Base-by-base conservation (phyloP, 2,113 vertebrate species). In the Labeo rohita region DNA sequence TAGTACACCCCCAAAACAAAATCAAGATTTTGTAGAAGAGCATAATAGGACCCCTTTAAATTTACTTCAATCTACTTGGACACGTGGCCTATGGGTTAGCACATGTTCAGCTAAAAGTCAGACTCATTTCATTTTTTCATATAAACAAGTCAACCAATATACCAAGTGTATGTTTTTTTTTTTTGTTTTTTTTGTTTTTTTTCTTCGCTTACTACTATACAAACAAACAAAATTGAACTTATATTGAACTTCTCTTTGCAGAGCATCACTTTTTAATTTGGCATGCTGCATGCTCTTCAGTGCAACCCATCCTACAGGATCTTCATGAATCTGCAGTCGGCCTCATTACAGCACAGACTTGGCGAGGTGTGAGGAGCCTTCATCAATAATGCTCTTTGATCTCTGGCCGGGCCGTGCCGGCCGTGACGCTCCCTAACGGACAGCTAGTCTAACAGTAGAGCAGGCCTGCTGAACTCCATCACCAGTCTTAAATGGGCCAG, bases 371-470 rank as follows among this genome's bases (percentile, higher is more conserved):
- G 16, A 75, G 52, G 81, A 59, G 74, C 16, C 8, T 13, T 52
- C 85, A 87, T 87, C 86, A 87, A 47, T 85, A 83, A 87, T 89
- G 88, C 39, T 70, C 54, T 85, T 79, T 87, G 83, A 89, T 87
- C 68, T 45, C n/a, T 54, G 79, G 10, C 34, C 18, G n/a, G 47
- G 68, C n/a, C 1, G 3, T 21, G 21, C 5, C 4, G 18, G 83
- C 45, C 73, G 4, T 34, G 23, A n/a, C 6, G 13, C 56, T 45
- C 56, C 68, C 77, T 83, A 12, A 28, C 11, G 21, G 70, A 63
- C 47, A 50, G 52, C 52, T 43, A 43, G n/a, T 15, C 43, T 54
- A 28, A 18, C 56, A 23, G 13, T 61, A 61, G 43, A 49, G 23
- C 47, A 6, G 80, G 15, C 80, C 63, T 36, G 61, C 80, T 34